phyloP scores from a whole-genome alignment of 2,888 invertebrate species.

The Lapara coniferarum region DNA sequence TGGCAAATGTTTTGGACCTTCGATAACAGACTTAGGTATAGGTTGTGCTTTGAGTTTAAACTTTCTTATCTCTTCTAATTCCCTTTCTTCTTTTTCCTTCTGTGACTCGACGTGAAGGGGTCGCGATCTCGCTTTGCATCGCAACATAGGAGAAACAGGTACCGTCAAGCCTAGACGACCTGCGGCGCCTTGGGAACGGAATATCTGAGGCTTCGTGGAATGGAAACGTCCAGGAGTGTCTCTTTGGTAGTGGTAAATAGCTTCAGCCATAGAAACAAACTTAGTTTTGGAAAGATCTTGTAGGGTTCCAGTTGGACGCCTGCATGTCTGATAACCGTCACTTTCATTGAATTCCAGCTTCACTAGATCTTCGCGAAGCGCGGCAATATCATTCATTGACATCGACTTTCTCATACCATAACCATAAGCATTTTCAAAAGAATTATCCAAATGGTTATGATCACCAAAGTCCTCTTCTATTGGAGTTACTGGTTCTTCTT shows the following conservation, averaged over 20 bases:
- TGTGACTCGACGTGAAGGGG: conserved; percentile 80
- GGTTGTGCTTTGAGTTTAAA: conserved; percentile 87
- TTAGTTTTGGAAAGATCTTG: conserved; percentile 65
- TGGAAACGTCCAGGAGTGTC: conserved; percentile 85
- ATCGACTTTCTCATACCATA: conserved; percentile 65
- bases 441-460: conserved; percentile 57
- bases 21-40: conserved; percentile 84
- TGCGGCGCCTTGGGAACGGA: conserved; percentile 50
- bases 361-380: conserved; percentile 53
- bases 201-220: conserved; percentile 55
- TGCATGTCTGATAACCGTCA: conserved; percentile 51
- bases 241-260: conserved; percentile 80
- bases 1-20: conserved; percentile 75
- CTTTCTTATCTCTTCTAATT: conserved; percentile 86
- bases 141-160: conserved; percentile 81
- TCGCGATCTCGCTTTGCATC: conserved; percentile 82
- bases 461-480: conserved; percentile 67
- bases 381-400: conserved; percentile 70
- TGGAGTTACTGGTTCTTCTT: conserved; percentile 70
- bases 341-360: conserved; percentile 50
- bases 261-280: conserved; percentile 85
- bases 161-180: conserved; percentile 65
- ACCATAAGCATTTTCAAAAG: conserved; percentile 53
- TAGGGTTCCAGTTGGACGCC: conserved; percentile 50
- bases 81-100: conserved; percentile 85